A percentile compares a stretch with the other conserved stretches of the same genome.
phyloP scores from a whole-genome alignment of 2,888 invertebrate genomes.

The Pheosia tremula region DNA sequence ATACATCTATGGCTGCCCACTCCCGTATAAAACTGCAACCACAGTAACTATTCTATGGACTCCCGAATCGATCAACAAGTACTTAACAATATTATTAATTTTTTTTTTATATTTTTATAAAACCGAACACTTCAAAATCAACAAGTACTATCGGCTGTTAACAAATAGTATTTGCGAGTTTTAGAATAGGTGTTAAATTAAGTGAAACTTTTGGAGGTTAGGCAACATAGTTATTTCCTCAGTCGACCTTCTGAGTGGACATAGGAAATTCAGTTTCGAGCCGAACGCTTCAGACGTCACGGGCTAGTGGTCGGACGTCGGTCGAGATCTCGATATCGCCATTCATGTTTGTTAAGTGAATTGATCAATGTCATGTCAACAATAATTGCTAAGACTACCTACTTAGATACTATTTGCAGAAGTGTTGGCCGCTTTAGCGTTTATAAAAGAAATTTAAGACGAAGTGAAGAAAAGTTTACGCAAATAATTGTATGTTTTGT shows the following conservation, averaged over 20 bases:
- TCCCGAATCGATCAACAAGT: no score
- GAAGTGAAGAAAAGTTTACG: no score
- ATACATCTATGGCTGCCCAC: no score
- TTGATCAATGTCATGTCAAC: constrained; percentile 18
- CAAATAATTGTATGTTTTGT: no score
- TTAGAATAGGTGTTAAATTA: constrained; percentile 21
- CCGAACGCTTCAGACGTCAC: constrained; percentile 51
- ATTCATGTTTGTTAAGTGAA: constrained; percentile 33
- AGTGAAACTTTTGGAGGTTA: constrained; percentile 49
- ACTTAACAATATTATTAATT: no score
- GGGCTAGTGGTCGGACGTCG: constrained; percentile 41
- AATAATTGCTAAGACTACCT: constrained; percentile 11
- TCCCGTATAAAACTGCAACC: no score
- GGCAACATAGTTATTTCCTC: constrained; percentile 57
- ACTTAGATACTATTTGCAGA: not conserved
- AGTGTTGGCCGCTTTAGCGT: not conserved
- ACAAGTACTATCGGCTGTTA: not conserved
- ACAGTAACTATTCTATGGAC: no score
- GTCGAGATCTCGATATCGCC: constrained; percentile 35
- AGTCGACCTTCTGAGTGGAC: constrained; percentile 57
- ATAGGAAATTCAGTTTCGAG: constrained; percentile 61
- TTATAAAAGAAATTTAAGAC: not conserved
- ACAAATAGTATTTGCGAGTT: not conserved
- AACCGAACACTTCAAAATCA: not conserved
- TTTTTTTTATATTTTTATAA: no score